These are phyloP conservation scores for Leucosticte australis DNA, from an alignment of 2,113 vertebrate species.

Conservation along the genomic window DNA sequence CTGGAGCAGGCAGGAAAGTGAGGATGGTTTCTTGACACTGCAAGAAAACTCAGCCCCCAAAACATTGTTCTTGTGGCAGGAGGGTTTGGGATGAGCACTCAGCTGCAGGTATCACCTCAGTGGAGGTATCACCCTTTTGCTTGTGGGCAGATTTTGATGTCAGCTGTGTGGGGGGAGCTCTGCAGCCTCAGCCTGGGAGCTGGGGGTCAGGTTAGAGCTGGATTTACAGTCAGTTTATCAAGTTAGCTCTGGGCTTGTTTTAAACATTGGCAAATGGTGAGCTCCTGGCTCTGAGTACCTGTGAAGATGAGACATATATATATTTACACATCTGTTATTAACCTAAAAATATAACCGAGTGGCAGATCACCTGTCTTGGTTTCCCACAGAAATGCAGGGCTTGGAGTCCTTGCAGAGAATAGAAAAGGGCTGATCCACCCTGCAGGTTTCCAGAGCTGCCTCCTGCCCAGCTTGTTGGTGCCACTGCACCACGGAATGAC, in stretches of 20 bases:
- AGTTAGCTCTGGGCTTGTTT: slow-evolving; percentile 11
- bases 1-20: background rate
- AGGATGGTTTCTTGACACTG: background rate
- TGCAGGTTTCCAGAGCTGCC: background rate
- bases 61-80: accelerated
- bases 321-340: slow-evolving; percentile 56
- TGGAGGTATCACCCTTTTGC: no score
- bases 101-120: background rate
- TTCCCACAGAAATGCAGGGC: background rate
- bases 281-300: slow-evolving; percentile 11
- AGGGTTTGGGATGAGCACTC: background rate
- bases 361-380: slow-evolving; percentile 1
- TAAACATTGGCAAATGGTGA: slow-evolving; percentile 29
- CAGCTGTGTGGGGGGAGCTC: background rate
- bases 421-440: background rate
- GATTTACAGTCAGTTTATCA: background rate
- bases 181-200: background rate
- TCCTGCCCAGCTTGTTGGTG: accelerated
- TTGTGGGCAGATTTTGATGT: no score
- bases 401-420: background rate
- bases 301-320: background rate
- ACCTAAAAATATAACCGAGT: slow-evolving; percentile 48
- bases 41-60: background rate
- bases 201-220: background rate
- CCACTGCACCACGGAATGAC: background rate